Conservation (phyloP, 2,113 vertebrate species). For the Thamnophis sirtalis region DNA sequence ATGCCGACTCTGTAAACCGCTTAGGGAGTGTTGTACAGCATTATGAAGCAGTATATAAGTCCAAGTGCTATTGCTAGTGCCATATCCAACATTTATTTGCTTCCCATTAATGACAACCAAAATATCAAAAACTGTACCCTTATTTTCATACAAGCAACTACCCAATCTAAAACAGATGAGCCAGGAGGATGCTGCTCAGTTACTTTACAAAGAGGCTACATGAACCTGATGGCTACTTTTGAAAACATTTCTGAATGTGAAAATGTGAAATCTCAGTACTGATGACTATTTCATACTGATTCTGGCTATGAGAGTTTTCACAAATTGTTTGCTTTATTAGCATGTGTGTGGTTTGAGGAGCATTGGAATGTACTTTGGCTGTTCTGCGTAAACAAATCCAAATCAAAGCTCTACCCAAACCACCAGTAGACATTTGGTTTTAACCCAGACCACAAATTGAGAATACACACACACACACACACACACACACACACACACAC, state of each 20-base stretch:
- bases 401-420: background rate
- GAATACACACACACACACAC: background rate
- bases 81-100: background rate
- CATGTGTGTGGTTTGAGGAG: constrained; percentile 14
- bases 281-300: constrained; percentile 21
- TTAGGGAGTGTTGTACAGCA: background rate
- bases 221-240: background rate
- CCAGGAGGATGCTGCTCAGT: background rate
- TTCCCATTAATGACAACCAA: background rate
- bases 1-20: background rate
- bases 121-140: background rate
- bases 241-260: background rate
- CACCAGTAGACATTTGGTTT: background rate
- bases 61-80: background rate
- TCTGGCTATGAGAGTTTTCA: constrained; percentile 12
- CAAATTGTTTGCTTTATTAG: constrained; percentile 18
- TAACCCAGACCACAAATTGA: background rate
- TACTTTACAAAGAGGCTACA: background rate
- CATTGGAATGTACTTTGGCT: background rate
- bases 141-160: background rate
- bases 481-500: background rate
- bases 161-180: background rate
- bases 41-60: background rate
- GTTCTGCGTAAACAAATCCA: constrained; percentile 30
- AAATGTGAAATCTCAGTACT: background rate